A percentile compares a stretch with the other conserved stretches of the same genome.
These are phyloP conservation scores for Cotesia chilonis DNA, from an alignment of 1,140 invertebrate genomes.

Conservation along the genomic window DNA sequence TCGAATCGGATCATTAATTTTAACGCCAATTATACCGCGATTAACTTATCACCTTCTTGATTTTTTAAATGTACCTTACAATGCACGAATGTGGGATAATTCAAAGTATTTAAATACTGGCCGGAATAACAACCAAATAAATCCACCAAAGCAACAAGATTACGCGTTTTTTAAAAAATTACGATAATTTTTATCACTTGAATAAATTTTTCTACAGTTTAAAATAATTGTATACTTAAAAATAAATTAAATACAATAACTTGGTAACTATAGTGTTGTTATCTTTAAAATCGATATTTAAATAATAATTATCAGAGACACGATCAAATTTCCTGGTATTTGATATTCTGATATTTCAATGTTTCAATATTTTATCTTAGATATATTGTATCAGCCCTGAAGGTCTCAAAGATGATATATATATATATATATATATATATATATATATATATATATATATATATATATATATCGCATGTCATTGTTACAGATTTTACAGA, in stretches of 20 bases:
- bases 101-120: slow-evolving; percentile 44
- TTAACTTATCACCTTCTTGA: slow-evolving; percentile 73
- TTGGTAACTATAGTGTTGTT: too few species aligned
- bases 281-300: too few species aligned
- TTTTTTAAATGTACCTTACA: slow-evolving; percentile 69
- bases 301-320: too few species aligned
- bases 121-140: background rate
- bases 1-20: slow-evolving; percentile 78
- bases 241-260: too few species aligned
- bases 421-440: too few species aligned
- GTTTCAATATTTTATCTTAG: too few species aligned
- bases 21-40: slow-evolving; percentile 86
- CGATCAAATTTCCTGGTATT: too few species aligned
- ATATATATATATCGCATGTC: background rate
- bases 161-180: slow-evolving; percentile 23
- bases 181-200: background rate
- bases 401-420: too few species aligned
- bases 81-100: slow-evolving; percentile 67
- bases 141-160: slow-evolving; percentile 9
- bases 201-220: background rate
- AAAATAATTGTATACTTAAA: background rate
- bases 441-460: too few species aligned
- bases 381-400: too few species aligned
- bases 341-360: too few species aligned
- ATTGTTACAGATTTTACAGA: background rate